Base-by-base conservation (phyloP, 1,140 invertebrate genomes). In the Aphidius ervi region DNA sequence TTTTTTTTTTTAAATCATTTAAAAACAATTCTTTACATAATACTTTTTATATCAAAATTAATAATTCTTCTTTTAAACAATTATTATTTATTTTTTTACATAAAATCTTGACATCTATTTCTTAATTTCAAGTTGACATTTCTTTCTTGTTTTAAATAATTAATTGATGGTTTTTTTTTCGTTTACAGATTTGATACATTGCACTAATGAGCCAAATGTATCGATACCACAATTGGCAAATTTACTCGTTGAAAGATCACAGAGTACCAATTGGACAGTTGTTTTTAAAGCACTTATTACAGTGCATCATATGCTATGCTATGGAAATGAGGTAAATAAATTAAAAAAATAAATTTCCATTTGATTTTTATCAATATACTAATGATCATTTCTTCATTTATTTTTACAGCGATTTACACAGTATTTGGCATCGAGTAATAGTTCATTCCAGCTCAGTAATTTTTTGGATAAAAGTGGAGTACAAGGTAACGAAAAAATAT, bases 191-290 rank as follows among this genome's bases (percentile, higher is more conserved):
- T 86, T 99, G 80, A 87, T 99, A 70, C 96, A 98, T 75, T 99
- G 97, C 83, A 99, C 97, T 75, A 98, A 99, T 81, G 97, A 99
- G 81, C 96, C 97, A 43, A 99, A 99, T 82, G 96, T 99, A 16
- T 99, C 96, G 52, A 99, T 99, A 82, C 97, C 97, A 73, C 95
- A 98, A 78, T 82, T 99, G 80, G 97, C 97, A 58, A 99, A 99
- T 85, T 84, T 99, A 65, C 86, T 99, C 65, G 95, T 99, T 74
- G 97, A 99, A 82, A 84, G 97, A 67, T 98, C 95, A 61, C 96
- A 98, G 79, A 95, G 95, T 82, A 87, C 90, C 66, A 98, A 94
- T 77, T 99, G 97, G 97, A 93, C 98, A 61, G 95, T 99, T 40
- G 96, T 99, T 46, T 99, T 97, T 81, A 99, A 99, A 82, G 89